Conservation (phyloP, 1,140 invertebrate species). For the Drosophila ironensis region DNA sequence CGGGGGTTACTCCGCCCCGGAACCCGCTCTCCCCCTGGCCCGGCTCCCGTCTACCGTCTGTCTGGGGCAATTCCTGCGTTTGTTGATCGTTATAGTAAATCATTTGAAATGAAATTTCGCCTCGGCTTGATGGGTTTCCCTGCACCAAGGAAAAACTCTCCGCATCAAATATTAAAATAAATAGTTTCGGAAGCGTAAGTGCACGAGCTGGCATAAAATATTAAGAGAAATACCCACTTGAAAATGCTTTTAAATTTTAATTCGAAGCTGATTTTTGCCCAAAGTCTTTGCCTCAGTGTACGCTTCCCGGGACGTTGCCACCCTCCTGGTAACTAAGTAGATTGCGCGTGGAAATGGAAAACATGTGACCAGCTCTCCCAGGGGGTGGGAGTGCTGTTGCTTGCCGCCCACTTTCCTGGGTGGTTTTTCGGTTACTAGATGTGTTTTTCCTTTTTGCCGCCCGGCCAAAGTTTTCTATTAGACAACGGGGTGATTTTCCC, state of each 20-base stretch:
- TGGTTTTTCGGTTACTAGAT: conserved; percentile 47
- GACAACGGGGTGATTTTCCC: conserved; percentile 67
- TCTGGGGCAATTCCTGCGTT: conserved; percentile 59
- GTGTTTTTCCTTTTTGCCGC: conserved; percentile 25
- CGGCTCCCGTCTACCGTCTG: conserved; percentile 9
- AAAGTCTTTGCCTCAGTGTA: not conserved
- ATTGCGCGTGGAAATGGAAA: conserved; percentile 60
- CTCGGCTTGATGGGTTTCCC: conserved; percentile 33
- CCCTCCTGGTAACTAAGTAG: conserved; percentile 50
- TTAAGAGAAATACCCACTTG: not conserved
- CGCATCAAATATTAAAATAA: not conserved
- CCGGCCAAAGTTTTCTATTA: conserved; percentile 59
- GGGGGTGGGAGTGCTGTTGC: conserved; percentile 18
- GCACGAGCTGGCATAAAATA: too few species aligned
- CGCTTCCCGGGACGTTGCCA: conserved; percentile 14
- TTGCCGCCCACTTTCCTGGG: conserved; percentile 12
- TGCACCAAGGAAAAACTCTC: conserved; percentile 1
- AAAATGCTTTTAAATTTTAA: too few species aligned
- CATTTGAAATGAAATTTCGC: conserved; percentile 75
- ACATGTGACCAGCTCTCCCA: conserved; percentile 43
- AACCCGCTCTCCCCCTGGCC: not conserved
- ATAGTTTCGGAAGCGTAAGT: too few species aligned
- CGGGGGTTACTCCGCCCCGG: conserved; percentile 33
- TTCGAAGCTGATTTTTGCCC: not conserved
- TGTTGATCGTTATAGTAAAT: conserved; percentile 79